phyloP scores from a whole-genome alignment of 2,888 invertebrate species.

The Rhingia rostrata region DNA sequence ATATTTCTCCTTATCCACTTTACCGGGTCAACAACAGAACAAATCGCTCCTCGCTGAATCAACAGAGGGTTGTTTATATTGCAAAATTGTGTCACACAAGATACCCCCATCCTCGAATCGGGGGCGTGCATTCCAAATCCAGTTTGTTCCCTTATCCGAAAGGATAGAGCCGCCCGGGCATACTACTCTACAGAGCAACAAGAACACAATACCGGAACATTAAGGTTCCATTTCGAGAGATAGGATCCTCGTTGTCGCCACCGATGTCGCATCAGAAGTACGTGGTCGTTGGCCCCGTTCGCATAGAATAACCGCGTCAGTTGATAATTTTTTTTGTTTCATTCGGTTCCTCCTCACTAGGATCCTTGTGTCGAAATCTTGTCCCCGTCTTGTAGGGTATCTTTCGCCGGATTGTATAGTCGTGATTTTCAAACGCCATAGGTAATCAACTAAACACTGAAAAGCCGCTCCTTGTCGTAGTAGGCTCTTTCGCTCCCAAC shows the following conservation, averaged over 20 bases:
- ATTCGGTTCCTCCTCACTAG: conserved; percentile 22
- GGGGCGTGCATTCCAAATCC: conserved; percentile 47
- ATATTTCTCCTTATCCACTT: conserved; percentile 60
- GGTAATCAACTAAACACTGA: not conserved
- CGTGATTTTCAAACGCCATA: conserved; percentile 16
- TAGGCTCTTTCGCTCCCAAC: not conserved
- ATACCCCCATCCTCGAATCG: conserved; percentile 15
- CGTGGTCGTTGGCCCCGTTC: conserved; percentile 74
- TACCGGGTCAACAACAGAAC: conserved; percentile 57
- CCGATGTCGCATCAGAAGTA: conserved; percentile 71
- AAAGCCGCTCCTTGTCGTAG: not conserved
- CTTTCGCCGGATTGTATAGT: conserved; percentile 19
- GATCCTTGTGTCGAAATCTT: not conserved
- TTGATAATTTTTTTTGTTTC: conserved; percentile 6
- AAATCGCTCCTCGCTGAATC: conserved; percentile 63
- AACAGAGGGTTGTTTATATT: conserved; percentile 74
- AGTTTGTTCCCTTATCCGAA: conserved; percentile 64
- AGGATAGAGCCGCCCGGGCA: conserved; percentile 69
- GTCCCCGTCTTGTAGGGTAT: not conserved
- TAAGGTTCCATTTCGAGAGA: conserved; percentile 58
- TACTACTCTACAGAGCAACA: conserved; percentile 45
- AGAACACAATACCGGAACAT: conserved; percentile 43
- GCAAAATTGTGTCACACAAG: conserved; percentile 65
- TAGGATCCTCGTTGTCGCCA: conserved; percentile 58
- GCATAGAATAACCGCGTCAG: conserved; percentile 65